A percentile compares a stretch with the other conserved stretches of the same genome.
Conservation (phyloP, 2,113 vertebrate genomes). For the Bothrops jararaca region DNA sequence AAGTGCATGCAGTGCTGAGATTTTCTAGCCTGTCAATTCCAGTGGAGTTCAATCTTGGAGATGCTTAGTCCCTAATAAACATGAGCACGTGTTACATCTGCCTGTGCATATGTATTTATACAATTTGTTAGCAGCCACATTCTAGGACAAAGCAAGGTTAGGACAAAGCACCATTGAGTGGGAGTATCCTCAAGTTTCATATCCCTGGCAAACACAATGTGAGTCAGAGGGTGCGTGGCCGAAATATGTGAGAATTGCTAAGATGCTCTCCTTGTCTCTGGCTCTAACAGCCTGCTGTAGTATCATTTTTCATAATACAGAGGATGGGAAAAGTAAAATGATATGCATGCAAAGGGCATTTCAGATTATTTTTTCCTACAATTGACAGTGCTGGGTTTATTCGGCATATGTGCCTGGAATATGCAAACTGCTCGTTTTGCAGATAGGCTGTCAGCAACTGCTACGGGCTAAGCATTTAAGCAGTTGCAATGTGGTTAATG, state of each 20-base stretch:
- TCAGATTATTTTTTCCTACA: background rate
- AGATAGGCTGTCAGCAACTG: background rate
- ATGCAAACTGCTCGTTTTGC: background rate
- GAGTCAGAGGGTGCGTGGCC: background rate
- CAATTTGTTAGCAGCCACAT: background rate
- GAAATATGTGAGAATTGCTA: background rate
- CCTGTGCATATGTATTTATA: background rate
- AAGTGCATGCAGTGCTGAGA: background rate
- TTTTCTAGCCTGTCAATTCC: background rate
- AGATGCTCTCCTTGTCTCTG: background rate
- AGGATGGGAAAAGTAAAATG: background rate
- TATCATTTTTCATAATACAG: background rate
- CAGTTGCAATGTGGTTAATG: background rate
- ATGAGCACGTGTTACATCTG: background rate
- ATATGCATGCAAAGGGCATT: background rate
- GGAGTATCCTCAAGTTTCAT: background rate
- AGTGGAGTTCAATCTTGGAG: background rate
- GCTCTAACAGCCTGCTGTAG: background rate
- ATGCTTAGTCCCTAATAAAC: background rate
- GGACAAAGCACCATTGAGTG: background rate
- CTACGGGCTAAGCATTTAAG: background rate
- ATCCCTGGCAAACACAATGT: background rate
- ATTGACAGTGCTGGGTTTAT: background rate
- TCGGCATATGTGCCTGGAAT: background rate
- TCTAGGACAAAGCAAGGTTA: background rate